phyloP scores from a whole-genome alignment of 2,113 vertebrate genomes.

The Craseonycteris thonglongyai region DNA sequence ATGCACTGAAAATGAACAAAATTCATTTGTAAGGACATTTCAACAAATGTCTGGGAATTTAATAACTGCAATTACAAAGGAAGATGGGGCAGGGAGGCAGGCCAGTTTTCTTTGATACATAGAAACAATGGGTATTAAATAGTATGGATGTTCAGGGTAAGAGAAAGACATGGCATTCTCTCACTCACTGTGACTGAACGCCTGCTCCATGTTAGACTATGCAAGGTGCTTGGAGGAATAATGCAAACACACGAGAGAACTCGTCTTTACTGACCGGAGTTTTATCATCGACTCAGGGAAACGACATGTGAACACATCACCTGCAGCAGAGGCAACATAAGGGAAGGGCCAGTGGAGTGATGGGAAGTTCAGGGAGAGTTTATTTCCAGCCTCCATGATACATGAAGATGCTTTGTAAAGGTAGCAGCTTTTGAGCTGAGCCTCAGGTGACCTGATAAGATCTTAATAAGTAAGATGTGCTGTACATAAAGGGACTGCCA shows the following conservation, averaged over 20 bases:
- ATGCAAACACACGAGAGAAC: too few relatives aligned
- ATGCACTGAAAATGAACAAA: background rate
- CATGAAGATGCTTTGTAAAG: background rate
- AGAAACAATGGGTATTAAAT: background rate
- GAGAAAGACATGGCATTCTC: background rate
- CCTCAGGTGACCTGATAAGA: background rate
- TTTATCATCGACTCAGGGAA: background rate
- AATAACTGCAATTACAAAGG: background rate
- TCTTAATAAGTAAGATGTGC: background rate
- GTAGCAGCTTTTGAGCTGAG: background rate
- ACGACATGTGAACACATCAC: rapidly evolving
- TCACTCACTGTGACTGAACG: background rate
- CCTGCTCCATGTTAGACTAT: rapidly evolving
- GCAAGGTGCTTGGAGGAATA: background rate
- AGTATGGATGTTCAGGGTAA: background rate
- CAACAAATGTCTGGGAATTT: background rate
- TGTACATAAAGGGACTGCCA: background rate
- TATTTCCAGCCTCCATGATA: background rate
- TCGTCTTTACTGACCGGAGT: background rate
- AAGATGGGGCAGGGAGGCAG: background rate
- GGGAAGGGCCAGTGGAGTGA: background rate
- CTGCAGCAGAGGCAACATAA: background rate
- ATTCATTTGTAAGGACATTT: background rate
- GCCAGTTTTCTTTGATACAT: background rate
- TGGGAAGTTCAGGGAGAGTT: background rate